These are phyloP conservation scores for Sminthurinus aureus DNA, from an alignment of 2,888 invertebrate species.

Conservation along the genomic window DNA sequence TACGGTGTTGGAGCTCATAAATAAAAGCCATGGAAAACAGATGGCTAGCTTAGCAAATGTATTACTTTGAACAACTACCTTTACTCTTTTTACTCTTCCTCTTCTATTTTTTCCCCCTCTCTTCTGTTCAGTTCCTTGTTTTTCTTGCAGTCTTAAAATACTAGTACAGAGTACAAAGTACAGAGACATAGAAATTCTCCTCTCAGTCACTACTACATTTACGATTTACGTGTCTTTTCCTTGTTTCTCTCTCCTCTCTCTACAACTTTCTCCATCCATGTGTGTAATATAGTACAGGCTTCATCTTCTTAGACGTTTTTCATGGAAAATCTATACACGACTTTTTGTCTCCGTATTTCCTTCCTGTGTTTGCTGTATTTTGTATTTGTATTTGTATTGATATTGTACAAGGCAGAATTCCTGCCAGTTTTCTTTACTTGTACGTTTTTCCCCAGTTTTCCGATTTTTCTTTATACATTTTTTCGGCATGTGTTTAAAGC, in stretches of 20 bases:
- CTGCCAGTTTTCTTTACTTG: no score
- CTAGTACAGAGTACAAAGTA: background rate
- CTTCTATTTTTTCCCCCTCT: background rate
- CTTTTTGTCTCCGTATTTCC: background rate
- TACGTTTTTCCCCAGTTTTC: background rate
- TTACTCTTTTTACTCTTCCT: background rate
- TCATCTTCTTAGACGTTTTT: background rate
- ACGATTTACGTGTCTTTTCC: background rate
- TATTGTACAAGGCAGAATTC: no score
- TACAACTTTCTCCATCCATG: background rate
- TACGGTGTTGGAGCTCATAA: conserved; percentile 32
- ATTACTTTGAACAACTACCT: conserved; percentile 25
- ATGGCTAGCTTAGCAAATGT: conserved; percentile 33
- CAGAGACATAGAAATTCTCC: background rate
- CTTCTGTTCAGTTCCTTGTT: background rate
- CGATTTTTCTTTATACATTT: background rate
- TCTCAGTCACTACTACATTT: background rate
- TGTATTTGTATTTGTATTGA: background rate
- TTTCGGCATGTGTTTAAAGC: background rate
- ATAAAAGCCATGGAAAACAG: conserved; percentile 35
- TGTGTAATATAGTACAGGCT: background rate
- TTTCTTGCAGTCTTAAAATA: background rate
- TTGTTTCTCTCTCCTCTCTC: background rate
- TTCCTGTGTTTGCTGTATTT: background rate
- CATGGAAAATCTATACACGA: background rate